Evolutionary conservation across 2,113 vertebrate species (phyloP), one percentile per base, ranked within the genome.

Genomic region (Loxodonta africana): DNA sequence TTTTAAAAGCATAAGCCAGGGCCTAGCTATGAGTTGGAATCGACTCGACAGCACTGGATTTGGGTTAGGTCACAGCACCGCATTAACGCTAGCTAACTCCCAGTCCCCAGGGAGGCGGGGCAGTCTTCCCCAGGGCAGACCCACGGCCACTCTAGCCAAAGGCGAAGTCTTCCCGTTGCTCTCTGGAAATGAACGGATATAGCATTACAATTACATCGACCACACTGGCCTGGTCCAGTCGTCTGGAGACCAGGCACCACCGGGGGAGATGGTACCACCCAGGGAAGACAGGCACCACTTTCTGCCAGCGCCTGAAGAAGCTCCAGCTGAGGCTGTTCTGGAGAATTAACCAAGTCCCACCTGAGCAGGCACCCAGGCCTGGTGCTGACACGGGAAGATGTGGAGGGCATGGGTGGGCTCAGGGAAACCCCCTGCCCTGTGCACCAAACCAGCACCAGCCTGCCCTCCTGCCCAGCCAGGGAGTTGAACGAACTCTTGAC

Each of bases 361-460:
- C 11, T 0, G 41, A n/a, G 11, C 12, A 57, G 53, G 53, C 53
- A 57, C 53, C 53, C 15, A 67, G 3, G 21, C 65, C 26, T 9
- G 11, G 28, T 28, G 48, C 48, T 48, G 48, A 48, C 48, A 10
- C 11, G 15, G 53, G 37, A 37, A 17, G 53, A 57, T 6, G 83
- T n/a, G 6, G 8, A 33, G 17, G 44, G 10, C n/a, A 30, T 0
- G 0, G 28, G 25, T 14, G 0, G 3, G 65, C 30, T n/a, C 11
- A 26, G 53, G 71, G 76, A 57, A 67, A 81, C 23, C 26, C 20
- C 20, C 67, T 82, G 33, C 48, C 85, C 5, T 8, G 17, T 0
- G 1, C 63, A 10, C 69, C 44, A 33, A 44, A 4, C 33, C 44
- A 30, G 95, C 14, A 23, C 12, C 67, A 28, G 33, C 37, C 60